Percentiles rank a stretch among this genome's conserved stretches.
Evolutionary conservation across 35 echinoderm and acorn worm species (phyloP).

Genomic region (Hemicentrotus pulcherrimus): DNA sequence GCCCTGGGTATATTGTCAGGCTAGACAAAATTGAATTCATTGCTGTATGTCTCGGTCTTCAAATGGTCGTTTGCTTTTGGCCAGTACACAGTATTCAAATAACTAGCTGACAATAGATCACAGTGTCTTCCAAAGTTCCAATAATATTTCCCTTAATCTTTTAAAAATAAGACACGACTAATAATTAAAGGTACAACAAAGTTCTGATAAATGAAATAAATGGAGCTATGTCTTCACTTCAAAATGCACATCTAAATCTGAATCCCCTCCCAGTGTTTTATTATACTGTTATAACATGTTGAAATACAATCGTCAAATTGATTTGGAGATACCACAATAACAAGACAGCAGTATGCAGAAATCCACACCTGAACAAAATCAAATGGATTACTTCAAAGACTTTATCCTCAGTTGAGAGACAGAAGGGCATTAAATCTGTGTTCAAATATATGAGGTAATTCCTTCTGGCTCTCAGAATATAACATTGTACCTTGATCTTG

Average conservation of each 20-base stretch:
- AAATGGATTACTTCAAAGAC: not conserved
- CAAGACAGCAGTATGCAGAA: not conserved
- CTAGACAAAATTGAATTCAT: not conserved
- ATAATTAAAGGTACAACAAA: too few species aligned
- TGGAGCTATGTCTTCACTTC: too few species aligned
- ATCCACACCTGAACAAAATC: not conserved
- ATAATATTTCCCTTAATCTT: not conserved
- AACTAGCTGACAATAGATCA: not conserved
- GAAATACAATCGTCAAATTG: too few species aligned
- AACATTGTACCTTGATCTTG: slow-evolving; percentile 78
- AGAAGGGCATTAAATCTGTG: too few species aligned
- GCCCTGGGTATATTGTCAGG: not conserved
- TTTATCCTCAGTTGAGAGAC: not conserved
- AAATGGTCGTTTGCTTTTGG: too few species aligned
- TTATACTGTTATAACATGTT: too few species aligned
- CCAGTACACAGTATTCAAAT: too few species aligned
- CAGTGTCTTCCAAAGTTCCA: not conserved
- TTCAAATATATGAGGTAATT: too few species aligned
- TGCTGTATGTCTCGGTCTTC: too few species aligned
- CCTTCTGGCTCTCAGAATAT: not conserved
- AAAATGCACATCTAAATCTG: too few species aligned
- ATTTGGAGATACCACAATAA: not conserved
- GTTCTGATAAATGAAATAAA: too few species aligned
- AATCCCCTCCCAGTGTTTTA: too few species aligned
- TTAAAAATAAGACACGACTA: not conserved